Conservation (phyloP, 2,797 vertebrate species). For the Sebastes matsubarae region DNA sequence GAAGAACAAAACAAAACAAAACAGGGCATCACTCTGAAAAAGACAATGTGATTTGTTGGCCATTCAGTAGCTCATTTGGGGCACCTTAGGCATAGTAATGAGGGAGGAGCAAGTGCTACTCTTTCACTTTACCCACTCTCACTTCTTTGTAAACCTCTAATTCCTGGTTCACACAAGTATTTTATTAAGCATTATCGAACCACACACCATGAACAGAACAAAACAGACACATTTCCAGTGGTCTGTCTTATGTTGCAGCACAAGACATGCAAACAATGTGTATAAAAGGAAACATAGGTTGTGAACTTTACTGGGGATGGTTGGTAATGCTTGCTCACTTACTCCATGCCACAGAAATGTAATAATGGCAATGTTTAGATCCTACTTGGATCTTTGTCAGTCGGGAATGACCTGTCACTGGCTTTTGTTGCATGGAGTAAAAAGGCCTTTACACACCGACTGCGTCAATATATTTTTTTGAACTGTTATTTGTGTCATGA, state of each 20-base stretch:
- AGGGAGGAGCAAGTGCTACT: neutral
- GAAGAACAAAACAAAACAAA: neutral
- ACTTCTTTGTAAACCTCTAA: neutral
- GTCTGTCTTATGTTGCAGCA: neutral
- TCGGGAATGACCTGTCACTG: too few species aligned
- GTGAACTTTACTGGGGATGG: neutral
- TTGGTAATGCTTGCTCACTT: neutral
- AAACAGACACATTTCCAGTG: neutral
- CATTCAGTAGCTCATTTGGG: neutral
- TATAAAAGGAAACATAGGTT: neutral
- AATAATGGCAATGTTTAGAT: neutral
- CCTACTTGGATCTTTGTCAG: neutral
- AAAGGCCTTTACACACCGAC: too few species aligned
- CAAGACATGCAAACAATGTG: neutral
- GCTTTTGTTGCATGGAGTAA: too few species aligned
- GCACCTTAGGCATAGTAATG: neutral
- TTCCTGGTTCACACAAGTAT: neutral
- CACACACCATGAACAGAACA: neutral
- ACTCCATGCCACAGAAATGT: neutral
- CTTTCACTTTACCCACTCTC: neutral
- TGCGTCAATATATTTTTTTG: accelerated
- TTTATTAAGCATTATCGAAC: neutral
- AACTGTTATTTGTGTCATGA: too few species aligned
- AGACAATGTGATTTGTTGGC: neutral
- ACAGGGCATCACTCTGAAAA: neutral